Base-by-base conservation (phyloP, 2,888 invertebrate species). In the Calliscelio sp. region DNA sequence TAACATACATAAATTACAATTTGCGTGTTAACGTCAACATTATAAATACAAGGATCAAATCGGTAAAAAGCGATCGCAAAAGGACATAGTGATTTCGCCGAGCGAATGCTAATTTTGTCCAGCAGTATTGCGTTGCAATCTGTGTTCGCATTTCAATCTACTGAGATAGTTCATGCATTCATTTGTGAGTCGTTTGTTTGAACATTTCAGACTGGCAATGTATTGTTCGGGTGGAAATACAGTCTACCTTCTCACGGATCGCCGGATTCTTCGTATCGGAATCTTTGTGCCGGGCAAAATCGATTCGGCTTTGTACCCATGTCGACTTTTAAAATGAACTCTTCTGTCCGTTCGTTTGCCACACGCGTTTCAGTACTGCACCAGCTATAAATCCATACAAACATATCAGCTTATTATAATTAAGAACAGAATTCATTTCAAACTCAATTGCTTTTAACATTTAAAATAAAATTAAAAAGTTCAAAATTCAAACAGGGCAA, bases 121-220 rank as follows among this genome's bases (percentile, higher is more conserved):
- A 32, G 71, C 49, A 46, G 70, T 74, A 74, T 74, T 73, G 78
- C 78, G 78, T 79, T 74, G 80, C 80, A 81, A 80, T 80, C 84
- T 81, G 77, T 75, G 80, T 81, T 71, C 84, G 80, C 80, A 66
- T 84, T 84, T 84, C 84, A 84, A 84, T 84, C 80, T 68, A 77
- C 77, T 77, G 80, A 81, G 46, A 84, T 84, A 84, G 84, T 84
- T 84, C 66, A 61, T 80, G 84, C 84, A 84, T 84, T 84, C 84
- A 80, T 84, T 84, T 80, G 84, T 80, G 80, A 84, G 84, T 66
- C 80, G 80, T 84, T 81, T 84, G 84, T 84, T 84, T 84, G 80
- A 84, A 55, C 66, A 84, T 84, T 84, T 70, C 80, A 77, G 77
- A 55, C 84, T 28, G 70, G 80, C 80, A 65, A 71, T 77, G 84